These are phyloP conservation scores for Gallinago jamesoni DNA, from an alignment of 2,113 vertebrate genomes.

Conservation along the genomic window DNA sequence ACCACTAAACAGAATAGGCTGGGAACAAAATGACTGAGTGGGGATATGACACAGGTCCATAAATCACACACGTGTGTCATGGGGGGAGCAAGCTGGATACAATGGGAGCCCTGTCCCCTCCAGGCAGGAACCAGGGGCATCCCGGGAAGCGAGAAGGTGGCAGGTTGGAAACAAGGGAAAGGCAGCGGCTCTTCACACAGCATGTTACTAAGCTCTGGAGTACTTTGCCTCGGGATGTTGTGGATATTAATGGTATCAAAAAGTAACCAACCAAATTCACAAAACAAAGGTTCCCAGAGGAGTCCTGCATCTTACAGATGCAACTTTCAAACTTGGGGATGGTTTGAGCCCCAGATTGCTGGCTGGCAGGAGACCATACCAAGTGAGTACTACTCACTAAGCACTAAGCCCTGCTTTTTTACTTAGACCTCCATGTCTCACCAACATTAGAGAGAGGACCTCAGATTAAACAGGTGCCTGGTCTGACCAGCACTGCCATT, in stretches of 20 bases:
- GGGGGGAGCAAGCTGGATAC: neutral
- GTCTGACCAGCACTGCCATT: neutral
- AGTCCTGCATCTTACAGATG: neutral
- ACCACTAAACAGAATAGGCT: neutral
- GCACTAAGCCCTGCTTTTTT: neutral
- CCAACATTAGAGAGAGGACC: neutral
- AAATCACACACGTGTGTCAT: neutral
- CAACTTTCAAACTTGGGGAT: neutral
- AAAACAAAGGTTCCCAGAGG: neutral
- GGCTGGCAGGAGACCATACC: neutral
- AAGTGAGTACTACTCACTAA: neutral
- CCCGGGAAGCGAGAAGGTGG: accelerated
- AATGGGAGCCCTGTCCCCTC: neutral
- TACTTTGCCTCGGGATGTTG: neutral
- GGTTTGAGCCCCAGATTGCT: neutral
- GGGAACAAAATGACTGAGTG: neutral
- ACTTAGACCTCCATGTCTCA: neutral
- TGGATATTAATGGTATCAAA: neutral
- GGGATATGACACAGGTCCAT: neutral
- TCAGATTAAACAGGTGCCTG: neutral
- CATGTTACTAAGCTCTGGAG: neutral
- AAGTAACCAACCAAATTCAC: neutral
- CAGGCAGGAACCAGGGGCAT: neutral
- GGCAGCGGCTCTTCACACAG: neutral
- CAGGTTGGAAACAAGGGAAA: neutral